A percentile compares a stretch with the other conserved stretches of the same genome.
These are phyloP conservation scores for Ctenodactylus gundi DNA, from an alignment of 2,113 vertebrate genomes.

Conservation along the genomic window DNA sequence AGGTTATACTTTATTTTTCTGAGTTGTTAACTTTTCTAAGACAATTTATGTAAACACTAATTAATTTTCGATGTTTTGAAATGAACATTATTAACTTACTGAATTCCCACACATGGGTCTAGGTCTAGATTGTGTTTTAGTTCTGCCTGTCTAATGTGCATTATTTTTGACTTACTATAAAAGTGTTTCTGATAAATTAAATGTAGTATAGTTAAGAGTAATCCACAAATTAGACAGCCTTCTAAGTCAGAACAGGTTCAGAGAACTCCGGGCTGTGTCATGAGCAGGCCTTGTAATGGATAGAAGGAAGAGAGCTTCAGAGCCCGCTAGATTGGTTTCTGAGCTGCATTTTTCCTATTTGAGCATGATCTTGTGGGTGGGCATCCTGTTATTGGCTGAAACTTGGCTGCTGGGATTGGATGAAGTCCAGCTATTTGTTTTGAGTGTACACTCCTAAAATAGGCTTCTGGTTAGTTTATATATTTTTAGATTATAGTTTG, in stretches of 20 bases:
- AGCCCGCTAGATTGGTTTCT: background rate
- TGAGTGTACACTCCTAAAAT: background rate
- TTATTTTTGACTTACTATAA: too few relatives aligned
- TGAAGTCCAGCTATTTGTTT: background rate
- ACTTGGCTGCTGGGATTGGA: background rate
- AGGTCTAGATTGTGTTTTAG: background rate
- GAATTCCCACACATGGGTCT: background rate
- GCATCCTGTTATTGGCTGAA: background rate
- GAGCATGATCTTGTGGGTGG: background rate
- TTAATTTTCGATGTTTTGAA: background rate
- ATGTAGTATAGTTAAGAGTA: background rate
- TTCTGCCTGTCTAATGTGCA: background rate
- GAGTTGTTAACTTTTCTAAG: background rate
- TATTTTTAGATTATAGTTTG: background rate
- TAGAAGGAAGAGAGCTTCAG: background rate
- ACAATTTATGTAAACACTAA: background rate
- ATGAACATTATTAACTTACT: background rate
- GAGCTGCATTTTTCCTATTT: background rate
- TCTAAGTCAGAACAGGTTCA: background rate
- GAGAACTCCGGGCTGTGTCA: background rate
- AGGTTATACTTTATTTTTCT: constrained; percentile 5
- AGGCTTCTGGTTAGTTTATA: background rate
- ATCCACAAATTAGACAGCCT: background rate
- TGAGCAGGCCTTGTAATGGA: background rate
- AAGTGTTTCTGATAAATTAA: too few relatives aligned